Base-by-base conservation (phyloP, 2,113 vertebrate species). In the Nicator chloris region DNA sequence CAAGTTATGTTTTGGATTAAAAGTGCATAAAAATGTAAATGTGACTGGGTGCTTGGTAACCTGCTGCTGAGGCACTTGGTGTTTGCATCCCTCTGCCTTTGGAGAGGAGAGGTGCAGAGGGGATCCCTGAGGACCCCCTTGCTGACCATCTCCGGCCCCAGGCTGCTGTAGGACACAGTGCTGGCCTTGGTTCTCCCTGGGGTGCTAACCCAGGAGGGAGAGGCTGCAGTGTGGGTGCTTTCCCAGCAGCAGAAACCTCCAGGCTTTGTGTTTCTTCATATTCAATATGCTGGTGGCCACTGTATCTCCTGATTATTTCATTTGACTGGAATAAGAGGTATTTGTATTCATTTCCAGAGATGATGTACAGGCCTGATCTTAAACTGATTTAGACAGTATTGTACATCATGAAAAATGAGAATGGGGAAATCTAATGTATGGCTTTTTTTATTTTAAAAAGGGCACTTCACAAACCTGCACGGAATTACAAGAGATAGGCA, bases 351-450 rank as follows among this genome's bases (percentile, higher is more conserved):
- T 97, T 96, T 93, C 70, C 87, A 96, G 94, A 79, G 78, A 94
- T 94, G 95, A 95, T 95, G 82, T 82, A 95, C 81, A 93, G 83
- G 84, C 53, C 80, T 88, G 90, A 96, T 93, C 89, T 95, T 92
- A 97, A 97, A 94, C 93, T 91, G 93, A 92, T 93, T 93, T 85
- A 92, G 94, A 93, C 65, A 90, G 93, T 78, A 91, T 77, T 96
- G 95, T 92, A 95, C 84, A 96, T 93, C 95, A 97, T 90, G 94
- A 93, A 93, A 97, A 96, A 96, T 92, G 93, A 95, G 93, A 95
- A 93, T 49, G 60, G 92, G 88, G 82, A 94, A 90, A 92, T 90
- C 71, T 94, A 94, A 93, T 57, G 78, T 88, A 83, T 69, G 37
- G 42, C 15, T 42, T 14, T 35, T 66, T 50, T 60, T 60, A 84